These are phyloP conservation scores for Polietes domitor DNA, from an alignment of 2,888 invertebrate species.

Conservation along the genomic window DNA sequence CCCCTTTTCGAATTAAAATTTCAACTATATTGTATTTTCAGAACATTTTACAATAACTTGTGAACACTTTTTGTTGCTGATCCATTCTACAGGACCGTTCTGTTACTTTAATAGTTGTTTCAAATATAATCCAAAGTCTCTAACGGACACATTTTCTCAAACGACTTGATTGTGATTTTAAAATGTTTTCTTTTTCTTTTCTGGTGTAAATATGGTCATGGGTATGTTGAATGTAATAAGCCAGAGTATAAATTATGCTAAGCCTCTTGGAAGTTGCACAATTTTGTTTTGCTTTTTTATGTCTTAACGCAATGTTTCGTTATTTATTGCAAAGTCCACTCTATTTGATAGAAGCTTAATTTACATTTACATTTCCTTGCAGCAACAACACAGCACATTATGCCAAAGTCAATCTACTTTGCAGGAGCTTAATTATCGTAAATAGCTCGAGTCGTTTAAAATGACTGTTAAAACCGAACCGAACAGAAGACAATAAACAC, in stretches of 20 bases:
- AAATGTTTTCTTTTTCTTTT: no score
- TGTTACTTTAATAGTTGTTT: no score
- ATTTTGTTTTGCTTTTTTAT: background rate
- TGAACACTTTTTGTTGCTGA: no score
- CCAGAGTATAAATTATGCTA: background rate
- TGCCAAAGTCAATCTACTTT: conserved; percentile 41
- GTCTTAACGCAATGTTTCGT: background rate
- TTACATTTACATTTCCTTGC: conserved; percentile 17
- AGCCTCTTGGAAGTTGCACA: conserved; percentile 3
- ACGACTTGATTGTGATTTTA: no score
- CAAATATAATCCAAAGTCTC: no score
- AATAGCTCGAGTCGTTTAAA: conserved; percentile 58
- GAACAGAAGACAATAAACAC: conserved; percentile 49
- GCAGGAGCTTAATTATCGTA: conserved; percentile 53
- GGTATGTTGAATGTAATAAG: background rate
- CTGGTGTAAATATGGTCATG: no score
- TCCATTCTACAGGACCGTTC: no score
- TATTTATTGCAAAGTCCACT: conserved; percentile 34
- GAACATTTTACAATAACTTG: no score
- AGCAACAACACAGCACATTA: background rate
- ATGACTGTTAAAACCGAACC: conserved; percentile 42
- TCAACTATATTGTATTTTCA: no score
- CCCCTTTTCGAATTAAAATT: no score
- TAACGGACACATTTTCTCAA: no score
- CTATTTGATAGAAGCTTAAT: conserved; percentile 30